Conservation (phyloP, 2,113 vertebrate species). For the Chinchilla lanigera region DNA sequence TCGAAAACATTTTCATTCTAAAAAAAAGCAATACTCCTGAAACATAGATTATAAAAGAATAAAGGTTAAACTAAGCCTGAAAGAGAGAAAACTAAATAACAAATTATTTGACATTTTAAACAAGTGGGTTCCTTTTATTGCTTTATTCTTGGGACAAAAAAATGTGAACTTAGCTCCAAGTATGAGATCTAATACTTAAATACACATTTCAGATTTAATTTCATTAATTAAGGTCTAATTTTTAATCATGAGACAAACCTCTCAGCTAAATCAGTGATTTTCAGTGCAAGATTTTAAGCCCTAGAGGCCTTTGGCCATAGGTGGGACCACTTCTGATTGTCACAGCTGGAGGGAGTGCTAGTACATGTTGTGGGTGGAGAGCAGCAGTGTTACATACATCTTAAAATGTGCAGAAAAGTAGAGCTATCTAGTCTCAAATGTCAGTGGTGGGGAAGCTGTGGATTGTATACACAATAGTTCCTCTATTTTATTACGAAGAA, state of each 20-base stretch:
- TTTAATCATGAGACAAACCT: not conserved
- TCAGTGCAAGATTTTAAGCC: not conserved
- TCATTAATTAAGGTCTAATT: constrained; percentile 16
- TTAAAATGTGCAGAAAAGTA: not conserved
- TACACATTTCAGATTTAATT: not conserved
- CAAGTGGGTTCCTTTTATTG: not conserved
- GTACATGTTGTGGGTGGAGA: not conserved
- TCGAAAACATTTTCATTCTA: constrained; percentile 31
- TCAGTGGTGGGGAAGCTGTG: constrained; percentile 6
- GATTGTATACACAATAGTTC: not conserved
- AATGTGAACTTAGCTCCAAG: not conserved
- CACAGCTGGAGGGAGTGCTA: not conserved
- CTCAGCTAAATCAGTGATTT: not conserved
- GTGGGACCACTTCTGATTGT: not conserved
- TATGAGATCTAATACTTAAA: constrained; percentile 29
- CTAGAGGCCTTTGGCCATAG: not conserved
- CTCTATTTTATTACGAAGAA: not conserved
- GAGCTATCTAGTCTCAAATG: not conserved
- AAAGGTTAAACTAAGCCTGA: not conserved
- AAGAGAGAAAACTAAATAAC: not conserved
- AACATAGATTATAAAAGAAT: not conserved
- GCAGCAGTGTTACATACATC: not conserved
- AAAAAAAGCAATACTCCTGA: constrained; percentile 23
- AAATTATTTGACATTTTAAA: constrained; percentile 37
- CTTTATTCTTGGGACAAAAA: not conserved